These are phyloP conservation scores for Lophura nycthemera DNA, from an alignment of 2,113 vertebrate genomes.

Conservation along the genomic window DNA sequence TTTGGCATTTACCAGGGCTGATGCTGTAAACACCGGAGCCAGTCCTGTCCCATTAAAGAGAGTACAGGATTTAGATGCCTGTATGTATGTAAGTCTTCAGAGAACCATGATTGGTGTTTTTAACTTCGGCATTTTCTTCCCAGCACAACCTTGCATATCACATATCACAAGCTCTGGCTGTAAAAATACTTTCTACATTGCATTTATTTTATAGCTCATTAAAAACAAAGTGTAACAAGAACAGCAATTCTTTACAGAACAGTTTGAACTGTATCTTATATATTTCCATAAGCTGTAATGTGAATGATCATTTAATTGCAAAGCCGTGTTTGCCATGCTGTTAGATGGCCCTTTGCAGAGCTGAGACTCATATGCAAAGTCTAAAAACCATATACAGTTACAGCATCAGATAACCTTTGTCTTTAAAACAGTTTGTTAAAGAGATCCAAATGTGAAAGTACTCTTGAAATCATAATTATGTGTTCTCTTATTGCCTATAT, in stretches of 20 bases:
- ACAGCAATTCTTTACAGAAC: fast-evolving
- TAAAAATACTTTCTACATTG: conserved; percentile 17
- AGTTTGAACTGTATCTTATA: background rate
- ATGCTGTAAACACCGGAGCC: background rate
- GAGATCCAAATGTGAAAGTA: background rate
- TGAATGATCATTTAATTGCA: background rate
- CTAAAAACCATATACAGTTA: background rate
- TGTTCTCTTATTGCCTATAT: background rate
- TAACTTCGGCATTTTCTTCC: background rate
- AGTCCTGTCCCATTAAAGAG: background rate
- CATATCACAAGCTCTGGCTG: background rate
- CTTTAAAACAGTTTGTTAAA: background rate
- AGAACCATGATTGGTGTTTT: background rate
- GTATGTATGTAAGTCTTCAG: background rate
- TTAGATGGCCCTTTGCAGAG: background rate
- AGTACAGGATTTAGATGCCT: background rate
- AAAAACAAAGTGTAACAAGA: conserved; percentile 24
- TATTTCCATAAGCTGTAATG: background rate
- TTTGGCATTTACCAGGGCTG: background rate
- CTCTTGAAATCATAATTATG: background rate
- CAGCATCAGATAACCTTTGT: background rate
- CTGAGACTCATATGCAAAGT: background rate
- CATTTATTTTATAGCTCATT: conserved; percentile 28
- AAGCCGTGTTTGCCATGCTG: background rate
- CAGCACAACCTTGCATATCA: background rate